These are phyloP conservation scores for Drosophila monieri DNA, from an alignment of 2,888 invertebrate genomes.

Conservation along the genomic window DNA sequence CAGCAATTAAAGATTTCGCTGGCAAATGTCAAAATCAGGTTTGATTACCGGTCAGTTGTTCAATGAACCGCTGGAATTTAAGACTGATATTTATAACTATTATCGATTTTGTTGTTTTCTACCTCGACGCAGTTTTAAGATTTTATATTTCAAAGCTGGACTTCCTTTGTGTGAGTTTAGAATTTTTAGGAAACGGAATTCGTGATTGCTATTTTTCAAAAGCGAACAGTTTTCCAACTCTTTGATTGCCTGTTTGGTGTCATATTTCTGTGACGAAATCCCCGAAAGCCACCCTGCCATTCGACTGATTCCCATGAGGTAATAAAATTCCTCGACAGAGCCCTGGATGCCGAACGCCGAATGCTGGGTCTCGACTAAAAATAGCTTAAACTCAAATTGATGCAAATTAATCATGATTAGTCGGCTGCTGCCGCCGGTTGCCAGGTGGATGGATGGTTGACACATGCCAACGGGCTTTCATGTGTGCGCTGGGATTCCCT, in stretches of 20 bases:
- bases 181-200: not conserved
- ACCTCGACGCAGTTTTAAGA: not conserved
- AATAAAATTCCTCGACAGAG: constrained; percentile 20
- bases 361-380: constrained; percentile 49
- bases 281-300: constrained; percentile 11
- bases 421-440: constrained; percentile 23
- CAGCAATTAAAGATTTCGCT: not conserved
- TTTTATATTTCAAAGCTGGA: not conserved
- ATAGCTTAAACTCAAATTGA: constrained; percentile 63
- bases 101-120: not conserved
- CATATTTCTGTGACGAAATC: constrained; percentile 20
- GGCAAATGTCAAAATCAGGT: not conserved
- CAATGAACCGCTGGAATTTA: not conserved
- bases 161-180: not conserved
- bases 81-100: not conserved
- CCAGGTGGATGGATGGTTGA: constrained; percentile 30
- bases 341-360: constrained; percentile 7
- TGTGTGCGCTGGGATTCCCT: constrained; percentile 17
- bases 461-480: constrained; percentile 2
- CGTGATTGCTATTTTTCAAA: not conserved
- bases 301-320: constrained; percentile 9
- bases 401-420: constrained; percentile 78
- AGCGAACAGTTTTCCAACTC: constrained; percentile 11
- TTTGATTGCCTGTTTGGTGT: not conserved
- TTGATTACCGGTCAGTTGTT: not conserved